Evolutionary conservation across 2,888 invertebrate species (phyloP).

Genomic region (Caenorhabditis afra): DNA sequence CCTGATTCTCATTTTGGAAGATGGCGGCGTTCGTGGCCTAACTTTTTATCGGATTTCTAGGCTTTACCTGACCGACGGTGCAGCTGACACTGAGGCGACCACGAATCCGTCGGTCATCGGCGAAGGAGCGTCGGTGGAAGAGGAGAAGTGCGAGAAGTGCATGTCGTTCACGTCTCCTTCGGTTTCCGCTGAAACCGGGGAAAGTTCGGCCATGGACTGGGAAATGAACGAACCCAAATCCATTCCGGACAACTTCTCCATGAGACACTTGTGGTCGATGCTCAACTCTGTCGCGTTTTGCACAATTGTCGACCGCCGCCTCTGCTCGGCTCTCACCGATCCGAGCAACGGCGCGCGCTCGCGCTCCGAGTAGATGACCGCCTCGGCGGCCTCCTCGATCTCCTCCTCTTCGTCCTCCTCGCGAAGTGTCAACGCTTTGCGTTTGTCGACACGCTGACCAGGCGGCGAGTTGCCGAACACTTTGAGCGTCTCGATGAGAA

Average conservation of each 20-base stretch:
- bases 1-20: no score
- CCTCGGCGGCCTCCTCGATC: slow-evolving; percentile 55
- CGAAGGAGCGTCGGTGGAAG: slow-evolving; percentile 47
- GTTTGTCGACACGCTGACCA: slow-evolving; percentile 60
- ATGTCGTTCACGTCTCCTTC: slow-evolving; percentile 64
- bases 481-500: slow-evolving; percentile 78
- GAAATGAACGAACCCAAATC: slow-evolving; percentile 68
- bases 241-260: slow-evolving; percentile 71
- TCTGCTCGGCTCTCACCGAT: slow-evolving; percentile 57
- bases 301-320: slow-evolving; percentile 56
- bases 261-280: slow-evolving; percentile 71
- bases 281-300: slow-evolving; percentile 64
- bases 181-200: slow-evolving; percentile 61
- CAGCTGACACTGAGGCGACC: slow-evolving; percentile 49
- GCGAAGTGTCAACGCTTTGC: slow-evolving; percentile 59
- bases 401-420: slow-evolving; percentile 67
- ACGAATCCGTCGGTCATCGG: slow-evolving; percentile 52
- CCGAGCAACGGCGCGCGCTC: slow-evolving; percentile 54
- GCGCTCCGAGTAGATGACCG: slow-evolving; percentile 36
- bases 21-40: background rate
- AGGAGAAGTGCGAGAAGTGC: slow-evolving; percentile 60
- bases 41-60: background rate
- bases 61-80: slow-evolving; percentile 54
- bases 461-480: slow-evolving; percentile 68
- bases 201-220: no score